phyloP scores from a whole-genome alignment of 2,888 invertebrate genomes.

The Rhopalosiphum nymphaeae region DNA sequence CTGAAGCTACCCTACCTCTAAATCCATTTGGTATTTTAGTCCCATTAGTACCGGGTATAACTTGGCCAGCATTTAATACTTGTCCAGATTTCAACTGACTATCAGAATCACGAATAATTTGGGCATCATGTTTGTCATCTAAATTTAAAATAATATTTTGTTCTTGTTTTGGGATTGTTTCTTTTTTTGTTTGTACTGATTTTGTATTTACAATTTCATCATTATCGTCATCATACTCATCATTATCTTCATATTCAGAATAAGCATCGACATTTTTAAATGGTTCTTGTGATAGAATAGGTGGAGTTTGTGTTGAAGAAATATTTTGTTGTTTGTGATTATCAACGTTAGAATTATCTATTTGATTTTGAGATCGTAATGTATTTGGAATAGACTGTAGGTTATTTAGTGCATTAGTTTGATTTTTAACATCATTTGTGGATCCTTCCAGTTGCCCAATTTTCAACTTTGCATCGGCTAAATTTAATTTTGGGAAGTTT shows the following conservation, averaged over 20 bases:
- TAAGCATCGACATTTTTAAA: not conserved
- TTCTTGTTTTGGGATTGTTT: slow-evolving; percentile 73
- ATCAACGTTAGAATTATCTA: not conserved
- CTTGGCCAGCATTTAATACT: slow-evolving; percentile 77
- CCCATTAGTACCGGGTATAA: slow-evolving; percentile 78
- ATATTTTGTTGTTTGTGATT: not conserved
- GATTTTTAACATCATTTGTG: not conserved
- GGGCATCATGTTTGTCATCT: slow-evolving; percentile 75
- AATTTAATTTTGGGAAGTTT: slow-evolving; percentile 66
- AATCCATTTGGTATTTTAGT: slow-evolving; percentile 79
- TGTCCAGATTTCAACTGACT: slow-evolving; percentile 73
- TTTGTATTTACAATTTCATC: slow-evolving; percentile 29
- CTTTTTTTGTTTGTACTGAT: not conserved
- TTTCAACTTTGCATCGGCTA: slow-evolving; percentile 69
- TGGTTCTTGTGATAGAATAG: not conserved
- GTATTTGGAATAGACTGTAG: not conserved
- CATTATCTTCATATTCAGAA: slow-evolving; percentile 41
- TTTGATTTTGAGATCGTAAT: not conserved
- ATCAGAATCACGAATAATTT: slow-evolving; percentile 75
- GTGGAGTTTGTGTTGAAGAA: not conserved
- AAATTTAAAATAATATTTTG: slow-evolving; percentile 77
- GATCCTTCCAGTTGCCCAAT: not conserved
- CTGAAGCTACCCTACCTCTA: slow-evolving; percentile 77
- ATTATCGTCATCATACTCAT: slow-evolving; percentile 41
- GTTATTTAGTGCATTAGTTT: not conserved